Evolutionary conservation across 2,888 invertebrate species (phyloP).

Genomic region (Endotricha flammealis): DNA sequence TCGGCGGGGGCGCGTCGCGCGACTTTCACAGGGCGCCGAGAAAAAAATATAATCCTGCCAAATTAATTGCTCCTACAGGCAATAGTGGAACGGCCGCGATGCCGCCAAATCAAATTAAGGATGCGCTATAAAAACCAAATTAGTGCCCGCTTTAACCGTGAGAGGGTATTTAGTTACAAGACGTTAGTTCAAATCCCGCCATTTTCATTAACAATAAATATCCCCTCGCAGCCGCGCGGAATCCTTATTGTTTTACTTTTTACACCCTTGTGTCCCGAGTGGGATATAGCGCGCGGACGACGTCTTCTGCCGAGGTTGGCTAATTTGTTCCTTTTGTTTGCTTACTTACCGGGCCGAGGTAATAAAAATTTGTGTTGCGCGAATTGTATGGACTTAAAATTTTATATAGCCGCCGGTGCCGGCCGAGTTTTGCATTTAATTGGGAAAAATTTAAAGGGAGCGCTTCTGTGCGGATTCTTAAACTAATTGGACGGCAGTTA

Average conservation of each 20-base stretch:
- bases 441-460: conserved; percentile 74
- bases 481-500: conserved; percentile 74
- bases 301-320: conserved; percentile 58
- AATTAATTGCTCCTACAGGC: conserved; percentile 77
- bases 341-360: conserved; percentile 66
- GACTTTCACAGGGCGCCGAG: conserved; percentile 45
- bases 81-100: conserved; percentile 72
- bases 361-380: conserved; percentile 78
- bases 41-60: conserved; percentile 77
- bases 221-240: conserved; percentile 71
- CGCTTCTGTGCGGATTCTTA: conserved; percentile 74
- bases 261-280: conserved; percentile 75
- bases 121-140: conserved; percentile 79
- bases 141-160: conserved; percentile 78
- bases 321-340: conserved; percentile 77
- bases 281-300: conserved; percentile 55
- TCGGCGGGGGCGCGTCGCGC: conserved; percentile 37
- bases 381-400: conserved; percentile 77
- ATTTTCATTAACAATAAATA: conserved; percentile 80
- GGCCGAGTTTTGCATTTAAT: conserved; percentile 75
- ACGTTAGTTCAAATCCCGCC: conserved; percentile 78
- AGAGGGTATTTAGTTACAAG: conserved; percentile 79
- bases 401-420: conserved; percentile 69
- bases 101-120: conserved; percentile 79
- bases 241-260: conserved; percentile 79